These are phyloP conservation scores for Drosophila parthenogenetica DNA, from an alignment of 2,888 invertebrate genomes.

Conservation along the genomic window DNA sequence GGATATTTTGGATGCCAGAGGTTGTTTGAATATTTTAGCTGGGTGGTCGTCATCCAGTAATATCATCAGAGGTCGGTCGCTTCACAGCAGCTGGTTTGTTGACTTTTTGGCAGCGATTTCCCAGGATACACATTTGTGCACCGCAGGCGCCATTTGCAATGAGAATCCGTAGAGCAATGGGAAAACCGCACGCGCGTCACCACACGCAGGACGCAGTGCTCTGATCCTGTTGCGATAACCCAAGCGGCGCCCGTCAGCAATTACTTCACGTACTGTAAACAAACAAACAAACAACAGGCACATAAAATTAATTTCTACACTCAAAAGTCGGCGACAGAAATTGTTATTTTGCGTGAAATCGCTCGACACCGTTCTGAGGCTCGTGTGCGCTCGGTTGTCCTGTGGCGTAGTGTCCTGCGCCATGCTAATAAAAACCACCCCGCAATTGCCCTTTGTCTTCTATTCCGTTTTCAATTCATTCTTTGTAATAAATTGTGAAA, in stretches of 20 bases:
- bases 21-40: constrained; percentile 5
- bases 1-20: constrained; percentile 1
- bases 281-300: constrained; percentile 65
- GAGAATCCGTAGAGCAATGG: constrained; percentile 31
- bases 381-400: constrained; percentile 33
- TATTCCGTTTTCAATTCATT: constrained; percentile 7
- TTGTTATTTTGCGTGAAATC: constrained; percentile 76
- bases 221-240: constrained; percentile 48
- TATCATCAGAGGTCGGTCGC: constrained; percentile 8
- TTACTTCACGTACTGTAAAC: constrained; percentile 74
- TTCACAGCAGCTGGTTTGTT: constrained; percentile 43
- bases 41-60: constrained; percentile 24
- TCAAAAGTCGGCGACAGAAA: constrained; percentile 60
- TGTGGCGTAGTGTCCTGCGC: constrained; percentile 21
- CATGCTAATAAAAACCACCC: constrained; percentile 62
- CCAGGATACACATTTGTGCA: constrained; percentile 37
- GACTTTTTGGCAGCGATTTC: constrained; percentile 51
- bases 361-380: constrained; percentile 48
- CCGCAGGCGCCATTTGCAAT: constrained; percentile 60
- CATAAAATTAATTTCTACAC: constrained; percentile 78
- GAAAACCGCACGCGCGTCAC: constrained; percentile 64
- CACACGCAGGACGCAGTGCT: constrained; percentile 14
- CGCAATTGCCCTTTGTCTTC: constrained; percentile 36
- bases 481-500: constrained; percentile 59
- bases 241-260: constrained; percentile 66